Percentiles rank a stretch among this genome's conserved stretches.
Evolutionary conservation across 2,888 invertebrate genomes (phyloP).

Genomic region (Ormyrus thymus): DNA sequence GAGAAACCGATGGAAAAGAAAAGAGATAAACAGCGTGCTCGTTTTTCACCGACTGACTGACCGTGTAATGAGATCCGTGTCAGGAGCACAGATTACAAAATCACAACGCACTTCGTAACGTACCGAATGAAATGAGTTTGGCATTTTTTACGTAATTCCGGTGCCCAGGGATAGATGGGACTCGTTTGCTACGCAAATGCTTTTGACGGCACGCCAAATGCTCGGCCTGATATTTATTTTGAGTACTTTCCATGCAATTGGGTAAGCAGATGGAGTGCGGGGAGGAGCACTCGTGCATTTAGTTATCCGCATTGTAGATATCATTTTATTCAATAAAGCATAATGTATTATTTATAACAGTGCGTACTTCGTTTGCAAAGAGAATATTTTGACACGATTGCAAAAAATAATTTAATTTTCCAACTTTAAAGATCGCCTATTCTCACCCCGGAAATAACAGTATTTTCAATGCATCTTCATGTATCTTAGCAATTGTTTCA

Average conservation of each 20-base stretch:
- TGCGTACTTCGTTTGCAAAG: no score
- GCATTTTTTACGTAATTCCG: conserved; percentile 9
- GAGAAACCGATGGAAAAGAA: background rate
- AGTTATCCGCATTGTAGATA: no score
- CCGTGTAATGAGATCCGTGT: conserved; percentile 22
- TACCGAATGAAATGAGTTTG: background rate
- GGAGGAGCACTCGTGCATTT: no score
- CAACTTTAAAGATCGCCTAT: no score
- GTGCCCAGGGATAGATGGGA: background rate
- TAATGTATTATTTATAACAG: no score
- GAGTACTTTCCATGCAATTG: background rate
- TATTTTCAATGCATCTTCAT: no score
- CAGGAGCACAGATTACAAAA: conserved; percentile 5
- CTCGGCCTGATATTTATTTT: background rate
- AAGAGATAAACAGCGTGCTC: background rate
- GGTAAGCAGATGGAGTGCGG: background rate
- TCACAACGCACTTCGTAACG: background rate
- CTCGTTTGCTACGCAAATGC: background rate
- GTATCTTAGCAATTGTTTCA: no score
- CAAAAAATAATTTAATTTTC: no score
- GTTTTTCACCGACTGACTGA: background rate
- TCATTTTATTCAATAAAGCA: no score
- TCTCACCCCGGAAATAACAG: no score
- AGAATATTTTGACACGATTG: no score
- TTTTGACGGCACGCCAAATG: background rate